Evolutionary conservation across 2,888 invertebrate genomes (phyloP), one percentile per base, ranked within the genome.

Genomic region (Calameuta pallipes): DNA sequence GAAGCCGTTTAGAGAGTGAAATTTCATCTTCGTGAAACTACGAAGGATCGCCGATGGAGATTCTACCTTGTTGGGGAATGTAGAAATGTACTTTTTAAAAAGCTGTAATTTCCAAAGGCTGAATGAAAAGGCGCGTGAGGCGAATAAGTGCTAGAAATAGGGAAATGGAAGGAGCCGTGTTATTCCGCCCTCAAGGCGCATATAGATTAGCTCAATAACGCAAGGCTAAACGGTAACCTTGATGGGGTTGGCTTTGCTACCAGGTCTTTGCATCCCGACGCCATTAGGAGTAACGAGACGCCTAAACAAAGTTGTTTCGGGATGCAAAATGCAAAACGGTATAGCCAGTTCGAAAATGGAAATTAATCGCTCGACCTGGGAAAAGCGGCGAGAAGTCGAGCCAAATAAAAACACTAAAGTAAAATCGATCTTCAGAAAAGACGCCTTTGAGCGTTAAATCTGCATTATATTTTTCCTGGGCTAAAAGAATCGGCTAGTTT

Each of bases 161-260:
- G 23, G 6, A 56, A 56, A 56, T 23, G 9, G 9, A 23, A 23
- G 23, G 56, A 56, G 56, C 56, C 23, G 1, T 0, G 56, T 56
- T 56, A 23, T 15, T 56, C 31, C 31, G 13, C 3, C 33, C 79
- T 84, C 83, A 74, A 86, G 83, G 82, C 84, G 86, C 86, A 87
- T 86, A 86, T 85, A 82, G 82, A 82, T 82, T 80, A 78, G 84
- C 84, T 86, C 87, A 85, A 86, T 86, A 87, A 86, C 85, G 85
- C 85, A 87, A 79, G 76, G 83, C 73, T 84, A 85, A 83, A 87
- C 85, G 81, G 83, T 80, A 80, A 82, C 85, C 83, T 83, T 82
- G 82, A 79, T 74, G 79, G 23, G 56, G 80, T 81, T 82, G 80
- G 76, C 82, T 80, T 76, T 78, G 76, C 78, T 76, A 23, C 15